Percentiles rank a stretch among this genome's conserved stretches.
Conservation (phyloP, 2,113 vertebrate genomes). For the Alligator sinensis region DNA sequence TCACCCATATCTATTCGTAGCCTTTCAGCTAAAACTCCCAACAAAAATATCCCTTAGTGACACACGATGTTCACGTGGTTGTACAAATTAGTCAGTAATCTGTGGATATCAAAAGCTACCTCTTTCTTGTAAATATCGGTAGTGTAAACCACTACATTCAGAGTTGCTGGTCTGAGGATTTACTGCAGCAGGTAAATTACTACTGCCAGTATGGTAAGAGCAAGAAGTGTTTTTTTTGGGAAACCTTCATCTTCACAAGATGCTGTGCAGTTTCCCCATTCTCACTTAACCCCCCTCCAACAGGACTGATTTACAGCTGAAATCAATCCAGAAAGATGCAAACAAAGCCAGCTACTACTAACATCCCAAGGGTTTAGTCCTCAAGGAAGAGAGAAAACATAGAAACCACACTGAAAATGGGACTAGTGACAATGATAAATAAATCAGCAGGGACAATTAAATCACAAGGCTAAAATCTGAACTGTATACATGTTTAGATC, state of each 20-base stretch:
- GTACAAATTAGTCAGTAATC: background rate
- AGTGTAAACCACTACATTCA: background rate
- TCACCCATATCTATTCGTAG: background rate
- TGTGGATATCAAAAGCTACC: background rate
- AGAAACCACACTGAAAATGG: background rate
- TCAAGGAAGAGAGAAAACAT: background rate
- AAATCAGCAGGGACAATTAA: background rate
- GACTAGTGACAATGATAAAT: background rate
- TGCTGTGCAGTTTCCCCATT: background rate
- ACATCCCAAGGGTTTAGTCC: background rate
- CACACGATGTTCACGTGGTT: background rate
- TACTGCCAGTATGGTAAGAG: background rate
- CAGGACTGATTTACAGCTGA: background rate
- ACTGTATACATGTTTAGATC: background rate
- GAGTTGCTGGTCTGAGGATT: background rate
- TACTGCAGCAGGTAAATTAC: background rate
- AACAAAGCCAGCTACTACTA: background rate
- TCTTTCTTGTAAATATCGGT: too few species aligned
- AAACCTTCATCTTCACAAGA: background rate
- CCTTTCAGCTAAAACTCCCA: background rate
- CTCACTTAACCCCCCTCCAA: background rate
- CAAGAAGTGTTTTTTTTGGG: background rate
- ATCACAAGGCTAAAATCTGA: background rate
- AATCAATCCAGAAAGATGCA: background rate
- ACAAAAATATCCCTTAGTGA: background rate